phyloP scores from a whole-genome alignment of 1,140 invertebrate species.

The Eurosta solidaginis region DNA sequence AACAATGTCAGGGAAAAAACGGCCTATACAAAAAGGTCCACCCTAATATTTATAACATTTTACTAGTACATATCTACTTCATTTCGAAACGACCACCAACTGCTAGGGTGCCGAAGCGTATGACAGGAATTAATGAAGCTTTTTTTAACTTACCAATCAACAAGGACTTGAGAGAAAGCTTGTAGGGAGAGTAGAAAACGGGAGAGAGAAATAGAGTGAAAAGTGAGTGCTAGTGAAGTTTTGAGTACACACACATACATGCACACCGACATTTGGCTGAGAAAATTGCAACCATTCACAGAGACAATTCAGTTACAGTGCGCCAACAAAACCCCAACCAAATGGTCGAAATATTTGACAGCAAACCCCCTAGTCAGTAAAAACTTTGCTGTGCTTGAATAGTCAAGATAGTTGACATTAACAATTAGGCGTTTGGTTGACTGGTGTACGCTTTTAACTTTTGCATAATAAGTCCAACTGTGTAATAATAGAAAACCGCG shows the following conservation, averaged over 20 bases:
- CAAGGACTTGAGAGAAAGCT: neutral
- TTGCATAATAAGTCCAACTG: neutral
- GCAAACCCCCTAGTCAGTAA: neutral
- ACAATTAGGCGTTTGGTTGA: constrained; percentile 10
- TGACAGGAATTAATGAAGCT: neutral
- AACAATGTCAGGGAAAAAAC: too few relatives aligned
- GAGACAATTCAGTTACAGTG: constrained; percentile 7
- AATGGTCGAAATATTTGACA: neutral
- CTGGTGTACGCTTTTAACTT: neutral
- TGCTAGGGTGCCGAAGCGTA: neutral
- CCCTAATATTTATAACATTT: too few relatives aligned
- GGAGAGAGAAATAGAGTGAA: neutral
- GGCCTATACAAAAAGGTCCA: too few relatives aligned
- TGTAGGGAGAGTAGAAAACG: neutral
- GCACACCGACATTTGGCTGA: too few relatives aligned
- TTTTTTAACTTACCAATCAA: neutral
- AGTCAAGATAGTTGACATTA: neutral
- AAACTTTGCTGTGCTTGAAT: neutral
- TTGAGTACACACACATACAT: neutral
- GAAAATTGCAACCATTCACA: constrained; percentile 10
- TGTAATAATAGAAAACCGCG: neutral
- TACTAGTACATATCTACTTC: neutral
- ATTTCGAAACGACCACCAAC: neutral
- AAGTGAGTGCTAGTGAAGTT: neutral
- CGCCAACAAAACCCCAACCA: neutral